A percentile compares a stretch with the other conserved stretches of the same genome.
Evolutionary conservation across 2,888 invertebrate species (phyloP).

Genomic region (Chrysomela aeneicollis): DNA sequence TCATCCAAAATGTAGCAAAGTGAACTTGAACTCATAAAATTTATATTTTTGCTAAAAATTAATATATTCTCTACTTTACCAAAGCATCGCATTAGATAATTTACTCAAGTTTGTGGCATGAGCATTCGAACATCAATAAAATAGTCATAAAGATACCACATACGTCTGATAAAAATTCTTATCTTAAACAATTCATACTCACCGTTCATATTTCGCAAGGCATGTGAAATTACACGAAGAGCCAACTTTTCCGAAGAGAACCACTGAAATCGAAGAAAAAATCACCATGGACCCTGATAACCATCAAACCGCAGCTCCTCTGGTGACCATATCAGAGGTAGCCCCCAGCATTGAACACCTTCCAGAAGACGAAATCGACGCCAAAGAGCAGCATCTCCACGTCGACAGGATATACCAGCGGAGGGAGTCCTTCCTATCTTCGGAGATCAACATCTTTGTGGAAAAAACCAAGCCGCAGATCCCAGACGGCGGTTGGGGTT

Average conservation of each 20-base stretch:
- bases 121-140: too few species aligned
- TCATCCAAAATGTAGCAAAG: too few species aligned
- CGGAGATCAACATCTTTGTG: slow-evolving; percentile 42
- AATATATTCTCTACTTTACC: too few species aligned
- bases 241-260: too few species aligned
- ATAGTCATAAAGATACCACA: background rate
- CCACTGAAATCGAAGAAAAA: background rate
- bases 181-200: too few species aligned
- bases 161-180: too few species aligned
- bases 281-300: background rate
- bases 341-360: slow-evolving; percentile 31
- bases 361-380: slow-evolving; percentile 6
- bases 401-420: slow-evolving; percentile 34
- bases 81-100: too few species aligned
- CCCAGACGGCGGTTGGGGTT: slow-evolving; percentile 89
- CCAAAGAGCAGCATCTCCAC: slow-evolving; percentile 14
- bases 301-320: slow-evolving; percentile 24
- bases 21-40: too few species aligned
- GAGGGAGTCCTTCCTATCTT: slow-evolving; percentile 43
- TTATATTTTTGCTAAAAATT: too few species aligned
- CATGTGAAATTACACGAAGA: too few species aligned
- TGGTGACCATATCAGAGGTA: slow-evolving; percentile 35
- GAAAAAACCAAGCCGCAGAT: slow-evolving; percentile 63
- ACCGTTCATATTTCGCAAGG: too few species aligned
- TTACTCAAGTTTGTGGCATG: too few species aligned